Evolutionary conservation across 2,797 vertebrate species (phyloP).

Genomic region (Garrulus glandarius): DNA sequence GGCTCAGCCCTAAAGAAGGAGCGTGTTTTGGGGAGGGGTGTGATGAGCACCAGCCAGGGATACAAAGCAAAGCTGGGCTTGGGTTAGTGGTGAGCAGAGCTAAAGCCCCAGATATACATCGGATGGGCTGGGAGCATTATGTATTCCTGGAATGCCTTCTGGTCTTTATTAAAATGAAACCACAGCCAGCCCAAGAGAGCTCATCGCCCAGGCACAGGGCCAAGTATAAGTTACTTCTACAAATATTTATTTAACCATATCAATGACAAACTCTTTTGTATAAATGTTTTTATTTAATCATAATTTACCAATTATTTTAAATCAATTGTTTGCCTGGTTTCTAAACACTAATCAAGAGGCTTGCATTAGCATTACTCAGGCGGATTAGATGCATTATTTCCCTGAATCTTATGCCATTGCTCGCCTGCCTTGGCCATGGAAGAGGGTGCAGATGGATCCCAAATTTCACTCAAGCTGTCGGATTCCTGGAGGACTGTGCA

Average conservation of each 20-base stretch:
- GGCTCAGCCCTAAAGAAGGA: not conserved
- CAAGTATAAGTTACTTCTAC: slow-evolving; percentile 72
- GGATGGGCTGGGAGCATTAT: slow-evolving; percentile 52
- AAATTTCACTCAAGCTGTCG: slow-evolving; percentile 15
- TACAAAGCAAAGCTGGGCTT: not conserved
- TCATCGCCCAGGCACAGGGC: slow-evolving; percentile 60
- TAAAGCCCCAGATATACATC: slow-evolving; percentile 40
- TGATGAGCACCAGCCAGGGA: not conserved
- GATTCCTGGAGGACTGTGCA: not conserved
- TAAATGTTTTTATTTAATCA: slow-evolving; percentile 77
- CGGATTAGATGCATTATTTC: slow-evolving; percentile 69
- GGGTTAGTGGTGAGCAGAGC: not conserved
- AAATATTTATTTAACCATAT: slow-evolving; percentile 78
- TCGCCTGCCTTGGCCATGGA: slow-evolving; percentile 44
- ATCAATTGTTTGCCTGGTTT: slow-evolving; percentile 75
- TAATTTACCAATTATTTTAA: slow-evolving; percentile 78
- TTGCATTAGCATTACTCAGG: slow-evolving; percentile 69
- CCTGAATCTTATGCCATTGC: slow-evolving; percentile 23
- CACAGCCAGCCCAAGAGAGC: slow-evolving; percentile 68
- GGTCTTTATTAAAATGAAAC: slow-evolving; percentile 74
- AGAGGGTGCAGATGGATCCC: slow-evolving; percentile 19
- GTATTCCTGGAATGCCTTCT: slow-evolving; percentile 70
- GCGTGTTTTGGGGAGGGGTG: not conserved
- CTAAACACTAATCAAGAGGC: slow-evolving; percentile 75
- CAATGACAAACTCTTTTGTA: slow-evolving; percentile 74